Percentiles rank a stretch among this genome's conserved stretches.
Evolutionary conservation across 2,888 invertebrate species (phyloP).

Genomic region (Melinaea marsaeus): DNA sequence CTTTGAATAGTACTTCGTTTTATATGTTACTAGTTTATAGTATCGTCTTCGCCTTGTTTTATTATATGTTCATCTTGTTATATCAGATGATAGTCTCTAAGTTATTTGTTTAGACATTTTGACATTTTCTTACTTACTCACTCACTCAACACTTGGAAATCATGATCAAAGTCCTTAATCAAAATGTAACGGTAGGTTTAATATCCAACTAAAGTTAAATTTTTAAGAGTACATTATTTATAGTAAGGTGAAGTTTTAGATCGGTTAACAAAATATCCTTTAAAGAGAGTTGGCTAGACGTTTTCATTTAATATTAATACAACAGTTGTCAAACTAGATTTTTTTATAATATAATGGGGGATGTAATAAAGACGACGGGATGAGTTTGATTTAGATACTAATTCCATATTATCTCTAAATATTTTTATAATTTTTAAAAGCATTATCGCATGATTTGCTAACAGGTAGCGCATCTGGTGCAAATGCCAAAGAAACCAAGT

Average conservation of each 20-base stretch:
- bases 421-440: neutral
- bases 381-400: neutral
- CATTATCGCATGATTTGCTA: neutral
- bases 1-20: no score
- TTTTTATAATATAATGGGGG: slow-evolving; percentile 1
- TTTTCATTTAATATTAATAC: neutral
- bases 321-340: neutral
- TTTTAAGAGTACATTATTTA: neutral
- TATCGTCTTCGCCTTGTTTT: no score
- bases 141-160: no score
- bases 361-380: slow-evolving; percentile 3
- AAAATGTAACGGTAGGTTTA: no score
- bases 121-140: no score
- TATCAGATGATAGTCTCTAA: no score
- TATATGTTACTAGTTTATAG: no score
- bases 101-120: no score
- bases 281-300: neutral
- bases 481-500: no score
- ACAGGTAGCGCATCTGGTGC: neutral
- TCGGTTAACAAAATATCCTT: neutral
- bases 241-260: neutral
- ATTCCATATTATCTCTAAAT: slow-evolving; percentile 4
- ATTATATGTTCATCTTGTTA: no score
- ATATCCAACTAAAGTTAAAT: neutral
- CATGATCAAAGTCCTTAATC: no score